A percentile compares a stretch with the other conserved stretches of the same genome.
These are phyloP conservation scores for Hydrotaea cyrtoneurina DNA, from an alignment of 2,888 invertebrate species.

Conservation along the genomic window DNA sequence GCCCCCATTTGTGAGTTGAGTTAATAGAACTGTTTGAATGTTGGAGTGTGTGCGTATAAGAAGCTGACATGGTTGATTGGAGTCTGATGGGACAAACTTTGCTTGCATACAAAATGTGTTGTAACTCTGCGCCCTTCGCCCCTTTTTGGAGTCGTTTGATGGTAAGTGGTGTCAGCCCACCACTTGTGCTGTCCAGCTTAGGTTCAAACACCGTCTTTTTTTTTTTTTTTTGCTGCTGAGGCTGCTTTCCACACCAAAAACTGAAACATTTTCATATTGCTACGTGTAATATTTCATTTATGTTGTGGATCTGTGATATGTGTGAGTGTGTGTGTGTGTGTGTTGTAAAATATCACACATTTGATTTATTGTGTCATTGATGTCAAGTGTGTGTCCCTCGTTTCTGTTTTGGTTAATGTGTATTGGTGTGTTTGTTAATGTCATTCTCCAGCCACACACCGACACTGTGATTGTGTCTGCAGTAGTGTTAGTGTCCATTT, in stretches of 20 bases:
- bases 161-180: background rate
- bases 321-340: background rate
- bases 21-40: background rate
- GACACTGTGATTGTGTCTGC: background rate
- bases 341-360: slow-evolving; percentile 38
- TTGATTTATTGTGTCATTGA: slow-evolving; percentile 61
- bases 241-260: background rate
- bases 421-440: slow-evolving; percentile 22
- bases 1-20: background rate
- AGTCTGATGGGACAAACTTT: background rate
- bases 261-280: background rate
- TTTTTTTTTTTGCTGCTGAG: background rate
- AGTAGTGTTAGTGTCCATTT: slow-evolving; percentile 21
- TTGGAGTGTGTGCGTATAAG: background rate
- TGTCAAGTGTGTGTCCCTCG: slow-evolving; percentile 10
- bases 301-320: background rate
- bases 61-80: background rate
- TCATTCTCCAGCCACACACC: background rate
- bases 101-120: background rate
- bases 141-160: background rate
- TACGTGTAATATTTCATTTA: background rate
- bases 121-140: background rate
- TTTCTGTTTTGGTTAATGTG: background rate
- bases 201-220: background rate
- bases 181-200: background rate